A percentile compares a stretch with the other conserved stretches of the same genome.
phyloP scores from a whole-genome alignment of 2,888 invertebrate species.

The Ligdia adustata region DNA sequence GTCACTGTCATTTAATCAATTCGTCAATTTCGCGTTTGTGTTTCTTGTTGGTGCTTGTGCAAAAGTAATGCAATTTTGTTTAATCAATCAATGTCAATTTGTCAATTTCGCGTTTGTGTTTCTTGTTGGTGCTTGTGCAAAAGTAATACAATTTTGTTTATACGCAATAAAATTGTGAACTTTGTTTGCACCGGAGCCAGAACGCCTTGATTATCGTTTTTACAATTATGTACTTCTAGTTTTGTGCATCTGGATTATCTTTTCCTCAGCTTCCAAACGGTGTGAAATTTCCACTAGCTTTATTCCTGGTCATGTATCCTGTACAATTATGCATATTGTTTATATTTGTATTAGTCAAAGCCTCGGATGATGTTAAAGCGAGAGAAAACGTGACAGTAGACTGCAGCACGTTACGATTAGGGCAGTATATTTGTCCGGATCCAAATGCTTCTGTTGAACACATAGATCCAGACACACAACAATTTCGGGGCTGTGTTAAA shows the following conservation, averaged over 20 bases:
- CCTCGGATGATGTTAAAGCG: conserved; percentile 62
- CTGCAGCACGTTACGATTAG: conserved; percentile 89
- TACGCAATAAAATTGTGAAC: too few species aligned
- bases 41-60: neutral
- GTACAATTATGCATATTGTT: conserved; percentile 43
- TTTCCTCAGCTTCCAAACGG: neutral
- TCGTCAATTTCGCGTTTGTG: neutral
- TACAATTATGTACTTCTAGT: too few species aligned
- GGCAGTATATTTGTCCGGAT: conserved; percentile 93
- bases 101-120: neutral
- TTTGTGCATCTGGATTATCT: neutral
- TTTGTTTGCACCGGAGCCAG: too few species aligned
- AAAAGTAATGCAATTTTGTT: too few species aligned
- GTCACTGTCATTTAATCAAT: neutral
- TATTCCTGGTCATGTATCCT: conserved; percentile 15
- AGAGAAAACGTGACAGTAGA: conserved; percentile 76
- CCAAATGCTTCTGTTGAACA: conserved; percentile 89
- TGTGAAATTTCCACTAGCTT: neutral
- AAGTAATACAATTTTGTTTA: too few species aligned
- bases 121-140: neutral
- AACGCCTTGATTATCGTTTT: too few species aligned
- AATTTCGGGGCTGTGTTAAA: conserved; percentile 90
- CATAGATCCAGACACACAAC: conserved; percentile 95
- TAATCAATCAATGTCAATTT: too few species aligned
- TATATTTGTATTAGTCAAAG: conserved; percentile 41